These are phyloP conservation scores for Thymelicus lineola DNA, from an alignment of 2,888 invertebrate genomes.

Conservation along the genomic window DNA sequence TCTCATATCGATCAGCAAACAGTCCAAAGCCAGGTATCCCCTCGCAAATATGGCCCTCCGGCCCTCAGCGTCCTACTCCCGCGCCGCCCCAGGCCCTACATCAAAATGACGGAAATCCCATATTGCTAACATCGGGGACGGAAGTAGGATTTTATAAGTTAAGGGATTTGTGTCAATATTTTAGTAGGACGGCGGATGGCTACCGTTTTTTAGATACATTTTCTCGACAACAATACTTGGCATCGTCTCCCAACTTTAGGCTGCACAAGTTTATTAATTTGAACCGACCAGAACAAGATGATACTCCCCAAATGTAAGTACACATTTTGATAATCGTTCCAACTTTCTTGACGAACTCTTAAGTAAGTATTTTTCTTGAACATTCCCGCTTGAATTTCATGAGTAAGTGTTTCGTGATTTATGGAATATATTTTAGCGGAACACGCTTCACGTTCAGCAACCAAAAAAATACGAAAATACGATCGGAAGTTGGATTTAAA, in stretches of 20 bases:
- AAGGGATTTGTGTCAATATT: conserved; percentile 85
- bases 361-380: conserved; percentile 73
- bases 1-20: conserved; percentile 73
- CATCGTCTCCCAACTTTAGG: conserved; percentile 35
- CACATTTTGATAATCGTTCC: conserved; percentile 65
- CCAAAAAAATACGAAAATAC: conserved; percentile 77
- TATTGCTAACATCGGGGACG: conserved; percentile 80
- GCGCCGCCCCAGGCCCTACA: conserved; percentile 71
- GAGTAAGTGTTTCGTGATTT: conserved; percentile 69
- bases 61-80: conserved; percentile 48
- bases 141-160: conserved; percentile 84
- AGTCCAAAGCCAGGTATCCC: conserved; percentile 73
- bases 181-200: conserved; percentile 78
- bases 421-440: conserved; percentile 73
- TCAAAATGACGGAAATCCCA: conserved; percentile 84
- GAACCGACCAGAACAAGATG: conserved; percentile 44
- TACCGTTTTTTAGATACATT: conserved; percentile 53
- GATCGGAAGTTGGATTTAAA: conserved; percentile 57
- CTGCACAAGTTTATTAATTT: conserved; percentile 73
- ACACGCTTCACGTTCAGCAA: conserved; percentile 59
- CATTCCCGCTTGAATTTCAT: conserved; percentile 63
- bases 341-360: conserved; percentile 53
- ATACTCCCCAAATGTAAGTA: conserved; percentile 53
- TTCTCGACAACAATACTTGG: conserved; percentile 43
- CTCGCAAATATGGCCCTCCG: conserved; percentile 67